Percentiles rank a stretch among this genome's conserved stretches.
Evolutionary conservation across 2,888 invertebrate genomes (phyloP).

Genomic region (Sminthurinus aureus): DNA sequence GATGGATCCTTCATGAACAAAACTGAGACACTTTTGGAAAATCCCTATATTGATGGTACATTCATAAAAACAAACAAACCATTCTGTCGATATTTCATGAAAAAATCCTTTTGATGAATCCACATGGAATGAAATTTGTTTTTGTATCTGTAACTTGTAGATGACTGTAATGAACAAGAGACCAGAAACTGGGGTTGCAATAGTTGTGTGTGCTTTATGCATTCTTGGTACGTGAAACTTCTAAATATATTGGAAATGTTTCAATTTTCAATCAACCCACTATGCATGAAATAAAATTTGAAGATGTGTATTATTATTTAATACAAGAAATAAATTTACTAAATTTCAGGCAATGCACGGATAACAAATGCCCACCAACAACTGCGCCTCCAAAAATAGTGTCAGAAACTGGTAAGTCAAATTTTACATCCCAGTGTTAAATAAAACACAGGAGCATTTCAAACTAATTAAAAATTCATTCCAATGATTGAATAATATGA

Average conservation of each 20-base stretch:
- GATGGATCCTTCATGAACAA: constrained; percentile 51
- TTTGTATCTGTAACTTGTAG: constrained; percentile 33
- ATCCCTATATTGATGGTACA: constrained; percentile 55
- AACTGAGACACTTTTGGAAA: constrained; percentile 54
- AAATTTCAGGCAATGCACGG: constrained; percentile 45
- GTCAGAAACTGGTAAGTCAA: constrained; percentile 35
- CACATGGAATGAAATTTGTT: not conserved
- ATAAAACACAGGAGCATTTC: not conserved
- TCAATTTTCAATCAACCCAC: not conserved
- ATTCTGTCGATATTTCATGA: too few relatives aligned
- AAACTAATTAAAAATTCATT: not conserved
- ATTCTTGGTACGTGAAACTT: constrained; percentile 49
- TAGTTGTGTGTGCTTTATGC: constrained; percentile 56
- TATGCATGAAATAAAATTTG: not conserved
- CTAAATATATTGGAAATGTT: not conserved
- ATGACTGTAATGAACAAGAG: constrained; percentile 56
- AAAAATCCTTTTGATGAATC: not conserved
- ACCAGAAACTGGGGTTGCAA: constrained; percentile 53
- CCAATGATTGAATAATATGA: not conserved
- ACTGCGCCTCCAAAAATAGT: constrained; percentile 38
- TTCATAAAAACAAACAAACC: not conserved
- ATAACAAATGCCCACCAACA: constrained; percentile 51
- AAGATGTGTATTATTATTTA: not conserved
- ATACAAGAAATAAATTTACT: not conserved
- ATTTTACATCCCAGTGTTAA: not conserved